These are phyloP conservation scores for Agrilus cyanescens DNA, from an alignment of 2,888 invertebrate species.

Conservation along the genomic window DNA sequence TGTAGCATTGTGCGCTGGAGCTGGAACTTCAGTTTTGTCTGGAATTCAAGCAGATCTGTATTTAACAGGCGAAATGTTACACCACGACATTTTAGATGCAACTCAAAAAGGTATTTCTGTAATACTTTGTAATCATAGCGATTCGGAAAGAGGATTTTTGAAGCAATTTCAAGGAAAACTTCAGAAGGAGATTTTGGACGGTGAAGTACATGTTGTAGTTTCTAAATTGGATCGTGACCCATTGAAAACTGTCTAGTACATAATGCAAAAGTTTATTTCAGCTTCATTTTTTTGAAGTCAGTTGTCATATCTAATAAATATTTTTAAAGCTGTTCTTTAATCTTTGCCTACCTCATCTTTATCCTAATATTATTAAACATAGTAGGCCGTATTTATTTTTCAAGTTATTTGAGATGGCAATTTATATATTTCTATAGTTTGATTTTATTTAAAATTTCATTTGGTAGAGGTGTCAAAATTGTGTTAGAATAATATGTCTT, in stretches of 20 bases:
- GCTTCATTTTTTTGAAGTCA: no score
- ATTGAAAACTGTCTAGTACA: slow-evolving; percentile 47
- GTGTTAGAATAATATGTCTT: no score
- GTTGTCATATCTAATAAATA: no score
- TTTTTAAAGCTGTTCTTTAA: not conserved
- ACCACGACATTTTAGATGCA: slow-evolving; percentile 86
- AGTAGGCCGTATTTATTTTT: no score
- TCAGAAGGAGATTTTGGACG: slow-evolving; percentile 20
- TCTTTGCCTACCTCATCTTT: not conserved
- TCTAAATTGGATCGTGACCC: slow-evolving; percentile 71
- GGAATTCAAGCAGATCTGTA: slow-evolving; percentile 65
- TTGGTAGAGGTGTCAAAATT: no score
- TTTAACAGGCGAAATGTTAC: slow-evolving; percentile 88
- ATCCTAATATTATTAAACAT: no score
- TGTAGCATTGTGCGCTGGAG: slow-evolving; percentile 83
- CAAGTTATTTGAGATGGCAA: no score
- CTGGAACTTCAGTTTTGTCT: slow-evolving; percentile 68
- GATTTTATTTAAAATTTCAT: no score
- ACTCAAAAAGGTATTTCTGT: slow-evolving; percentile 67
- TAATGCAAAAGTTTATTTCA: not conserved
- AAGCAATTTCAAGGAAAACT: slow-evolving; percentile 41
- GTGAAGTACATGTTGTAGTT: slow-evolving; percentile 50
- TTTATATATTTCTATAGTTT: no score
- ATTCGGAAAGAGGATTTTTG: slow-evolving; percentile 85
- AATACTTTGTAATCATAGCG: slow-evolving; percentile 84